Conservation (phyloP, 2,113 vertebrate species). For the Oophaga pumilio region DNA sequence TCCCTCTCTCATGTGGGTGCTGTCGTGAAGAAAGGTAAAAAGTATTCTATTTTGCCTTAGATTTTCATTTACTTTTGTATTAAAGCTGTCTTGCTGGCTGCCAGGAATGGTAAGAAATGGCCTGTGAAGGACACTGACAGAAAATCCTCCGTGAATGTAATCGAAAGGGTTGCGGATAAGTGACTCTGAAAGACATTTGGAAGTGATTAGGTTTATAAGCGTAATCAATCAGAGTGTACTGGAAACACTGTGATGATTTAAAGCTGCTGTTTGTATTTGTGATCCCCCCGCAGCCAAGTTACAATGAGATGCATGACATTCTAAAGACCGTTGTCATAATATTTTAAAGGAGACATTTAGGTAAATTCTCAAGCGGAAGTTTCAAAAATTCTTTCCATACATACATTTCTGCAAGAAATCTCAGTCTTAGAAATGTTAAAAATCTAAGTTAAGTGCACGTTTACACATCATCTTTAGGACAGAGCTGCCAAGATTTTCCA, state of each 20-base stretch:
- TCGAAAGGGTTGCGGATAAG: slow-evolving; percentile 42
- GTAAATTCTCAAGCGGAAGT: not conserved
- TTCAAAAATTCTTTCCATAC: not conserved
- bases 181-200: slow-evolving; percentile 50
- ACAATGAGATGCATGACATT: not conserved
- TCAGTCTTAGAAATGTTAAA: no score
- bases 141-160: slow-evolving; percentile 34
- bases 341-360: not conserved
- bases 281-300: not conserved
- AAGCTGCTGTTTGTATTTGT: slow-evolving; percentile 30
- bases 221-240: slow-evolving; percentile 32
- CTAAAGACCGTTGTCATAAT: not conserved
- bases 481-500: no score
- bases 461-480: no score
- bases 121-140: slow-evolving; percentile 43
- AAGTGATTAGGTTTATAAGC: slow-evolving; percentile 43
- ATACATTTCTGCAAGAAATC: not conserved
- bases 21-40: no score
- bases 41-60: not conserved
- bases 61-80: not conserved
- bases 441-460: no score
- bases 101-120: slow-evolving; percentile 26
- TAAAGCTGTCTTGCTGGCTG: not conserved
- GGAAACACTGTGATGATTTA: slow-evolving; percentile 19
- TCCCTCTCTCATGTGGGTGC: no score